phyloP scores from a whole-genome alignment of 2,113 vertebrate species.

The Talpa occidentalis region DNA sequence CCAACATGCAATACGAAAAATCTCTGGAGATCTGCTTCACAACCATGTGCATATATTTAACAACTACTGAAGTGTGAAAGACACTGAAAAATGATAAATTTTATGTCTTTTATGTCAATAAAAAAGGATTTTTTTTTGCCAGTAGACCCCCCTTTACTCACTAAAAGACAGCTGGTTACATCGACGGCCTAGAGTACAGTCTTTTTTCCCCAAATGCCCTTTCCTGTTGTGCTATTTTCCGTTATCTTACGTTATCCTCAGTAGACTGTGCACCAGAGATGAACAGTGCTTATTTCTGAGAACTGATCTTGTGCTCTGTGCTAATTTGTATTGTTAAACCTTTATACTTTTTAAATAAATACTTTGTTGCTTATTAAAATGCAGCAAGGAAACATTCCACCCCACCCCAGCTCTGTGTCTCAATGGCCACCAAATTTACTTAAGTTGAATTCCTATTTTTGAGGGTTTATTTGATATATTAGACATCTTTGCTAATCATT shows the following conservation, averaged over 20 bases:
- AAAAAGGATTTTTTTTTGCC: neutral
- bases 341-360: neutral
- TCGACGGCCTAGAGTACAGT: neutral
- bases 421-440: neutral
- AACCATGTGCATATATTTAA: neutral
- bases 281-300: neutral
- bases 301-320: conserved; percentile 15
- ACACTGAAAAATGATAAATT: neutral
- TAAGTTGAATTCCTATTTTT: neutral
- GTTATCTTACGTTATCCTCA: neutral
- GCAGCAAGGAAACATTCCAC: neutral
- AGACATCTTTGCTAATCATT: neutral
- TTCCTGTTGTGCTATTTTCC: neutral
- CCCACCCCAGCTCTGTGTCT: neutral
- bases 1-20: neutral
- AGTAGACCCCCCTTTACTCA: neutral
- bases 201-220: neutral
- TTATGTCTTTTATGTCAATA: neutral
- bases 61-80: neutral
- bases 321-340: neutral
- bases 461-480: neutral
- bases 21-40: neutral
- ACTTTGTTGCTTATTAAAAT: conserved; percentile 28
- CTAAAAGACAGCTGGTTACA: conserved; percentile 35
- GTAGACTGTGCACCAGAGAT: neutral